Evolutionary conservation across 2,113 vertebrate genomes (phyloP).

Genomic region (Rhipidura dahli): DNA sequence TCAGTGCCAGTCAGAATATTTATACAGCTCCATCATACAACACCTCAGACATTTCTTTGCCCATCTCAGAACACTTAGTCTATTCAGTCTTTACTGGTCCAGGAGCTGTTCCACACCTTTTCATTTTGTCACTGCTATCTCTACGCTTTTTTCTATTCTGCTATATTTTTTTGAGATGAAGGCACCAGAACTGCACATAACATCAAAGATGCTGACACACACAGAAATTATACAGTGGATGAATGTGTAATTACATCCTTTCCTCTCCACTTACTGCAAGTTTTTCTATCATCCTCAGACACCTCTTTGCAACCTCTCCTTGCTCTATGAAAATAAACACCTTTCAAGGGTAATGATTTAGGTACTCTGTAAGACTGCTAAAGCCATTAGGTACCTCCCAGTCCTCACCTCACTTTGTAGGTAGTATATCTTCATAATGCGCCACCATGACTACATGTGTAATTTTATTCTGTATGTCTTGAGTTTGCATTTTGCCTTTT

Average conservation of each 20-base stretch:
- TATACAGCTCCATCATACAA: neutral
- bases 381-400: neutral
- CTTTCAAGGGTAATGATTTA: neutral
- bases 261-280: neutral
- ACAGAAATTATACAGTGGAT: slow-evolving; percentile 27
- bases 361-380: neutral
- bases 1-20: neutral
- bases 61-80: neutral
- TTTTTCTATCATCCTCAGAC: slow-evolving; percentile 10
- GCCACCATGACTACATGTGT: neutral
- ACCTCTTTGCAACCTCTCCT: neutral
- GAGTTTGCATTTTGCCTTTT: neutral
- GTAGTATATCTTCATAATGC: neutral
- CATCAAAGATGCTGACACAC: slow-evolving; percentile 18
- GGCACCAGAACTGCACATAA: neutral
- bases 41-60: neutral
- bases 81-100: neutral
- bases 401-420: neutral
- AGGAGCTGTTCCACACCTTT: neutral
- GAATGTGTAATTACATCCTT: slow-evolving; percentile 32
- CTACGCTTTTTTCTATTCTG: neutral
- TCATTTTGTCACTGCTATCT: neutral
- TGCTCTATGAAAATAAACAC: neutral
- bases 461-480: neutral
- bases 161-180: neutral